Percentiles rank a stretch among this genome's conserved stretches.
Conservation (phyloP, 2,797 vertebrate species). For the Artibeus lituratus region DNA sequence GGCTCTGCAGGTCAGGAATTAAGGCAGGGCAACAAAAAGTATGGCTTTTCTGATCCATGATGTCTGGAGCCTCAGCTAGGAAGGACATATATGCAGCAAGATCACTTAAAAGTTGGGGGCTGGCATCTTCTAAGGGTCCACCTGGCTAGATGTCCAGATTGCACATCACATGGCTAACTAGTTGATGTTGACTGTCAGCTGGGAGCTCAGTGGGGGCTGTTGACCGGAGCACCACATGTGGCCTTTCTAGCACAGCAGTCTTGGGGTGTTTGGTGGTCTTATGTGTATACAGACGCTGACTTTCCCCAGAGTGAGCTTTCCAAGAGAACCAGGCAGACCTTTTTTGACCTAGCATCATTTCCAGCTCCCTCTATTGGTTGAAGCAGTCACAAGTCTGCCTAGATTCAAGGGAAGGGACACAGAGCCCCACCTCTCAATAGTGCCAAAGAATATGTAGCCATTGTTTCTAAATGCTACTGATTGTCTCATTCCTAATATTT, state of each 20-base stretch:
- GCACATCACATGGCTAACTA: not conserved
- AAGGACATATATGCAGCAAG: not conserved
- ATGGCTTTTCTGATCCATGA: not conserved
- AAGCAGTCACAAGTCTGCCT: not conserved
- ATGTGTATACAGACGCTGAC: not conserved
- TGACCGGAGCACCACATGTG: not conserved
- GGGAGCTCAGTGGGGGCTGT: not conserved
- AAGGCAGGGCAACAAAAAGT: not conserved
- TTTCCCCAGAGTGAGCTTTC: not conserved
- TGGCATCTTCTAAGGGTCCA: not conserved
- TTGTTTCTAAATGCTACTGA: not conserved
- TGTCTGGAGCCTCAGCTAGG: not conserved
- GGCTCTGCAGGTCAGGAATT: not conserved
- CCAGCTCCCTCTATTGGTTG: not conserved
- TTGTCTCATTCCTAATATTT: not conserved
- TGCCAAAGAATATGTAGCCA: not conserved
- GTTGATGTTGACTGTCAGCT: not conserved
- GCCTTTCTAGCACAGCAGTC: not conserved
- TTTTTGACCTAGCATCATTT: not conserved
- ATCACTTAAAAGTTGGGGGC: not conserved
- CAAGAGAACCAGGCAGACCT: not conserved
- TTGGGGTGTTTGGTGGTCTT: not conserved
- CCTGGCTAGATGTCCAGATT: not conserved
- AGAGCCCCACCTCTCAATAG: not conserved
- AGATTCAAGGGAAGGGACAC: not conserved